Base-by-base conservation (phyloP, 2,113 vertebrate genomes). In the Equus przewalskii region DNA sequence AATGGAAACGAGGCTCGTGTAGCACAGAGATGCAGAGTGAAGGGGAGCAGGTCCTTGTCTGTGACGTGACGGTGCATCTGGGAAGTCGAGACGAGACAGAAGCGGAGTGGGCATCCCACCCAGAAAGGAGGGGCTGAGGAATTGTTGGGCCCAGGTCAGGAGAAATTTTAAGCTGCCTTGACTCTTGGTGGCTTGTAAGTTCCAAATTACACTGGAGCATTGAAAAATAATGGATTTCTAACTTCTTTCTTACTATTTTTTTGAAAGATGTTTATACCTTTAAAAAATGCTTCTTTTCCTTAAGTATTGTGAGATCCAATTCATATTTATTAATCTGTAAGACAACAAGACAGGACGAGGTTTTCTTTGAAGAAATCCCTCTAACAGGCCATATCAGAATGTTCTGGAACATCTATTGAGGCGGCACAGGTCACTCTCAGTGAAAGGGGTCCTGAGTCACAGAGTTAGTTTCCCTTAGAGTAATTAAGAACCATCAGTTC, bases 1-100 rank as follows among this genome's bases (percentile, higher is more conserved):
- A 12, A 7, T 1, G 62, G 33, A 5, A 41, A 0, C 0, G 7
- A 62, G 54, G 2, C 6, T 3, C 0, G 36, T 0, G 8, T 13
- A 3, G 36, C 8, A 1, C 65, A 0, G 5, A 10, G 0, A 33
- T 1, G 2, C 1, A 3, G 18, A 26, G 10, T 12, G 8, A 1
- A 0, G 3, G 8, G 3, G 3, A 4, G 30, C 60, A 41, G 72
- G 9, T 1, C 72, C 12, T 2, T 15, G n/a, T 49, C 56, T 33
- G 30, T 9, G 18, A 12, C 0, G 0, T 2, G 58, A 8, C 2
- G 5, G 14, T 0, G 7, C 12, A 1, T 33, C 19, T 0, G 2
- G 21, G 36, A 19, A 15, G 73, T 8, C 0, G 1, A 13, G 46
- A 0, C 8, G 2, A 16, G 26, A 15, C 41, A 7, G 14, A 7